Evolutionary conservation across 2,888 invertebrate genomes (phyloP), one percentile per base, ranked within the genome.

Genomic region (Tetanocera ferruginea): DNA sequence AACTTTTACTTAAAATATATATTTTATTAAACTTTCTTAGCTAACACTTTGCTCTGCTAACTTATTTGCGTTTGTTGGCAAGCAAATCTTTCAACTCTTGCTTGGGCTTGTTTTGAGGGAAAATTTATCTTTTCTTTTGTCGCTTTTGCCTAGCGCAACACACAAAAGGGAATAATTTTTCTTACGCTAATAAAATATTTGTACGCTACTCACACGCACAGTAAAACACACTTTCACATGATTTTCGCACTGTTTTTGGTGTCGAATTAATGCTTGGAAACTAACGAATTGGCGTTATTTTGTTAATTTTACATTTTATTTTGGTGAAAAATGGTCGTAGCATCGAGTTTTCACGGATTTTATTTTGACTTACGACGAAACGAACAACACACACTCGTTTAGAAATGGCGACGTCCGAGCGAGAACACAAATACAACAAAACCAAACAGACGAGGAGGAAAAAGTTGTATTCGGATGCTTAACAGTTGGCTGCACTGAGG

Each of bases 321-420:
- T 31, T 23, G 17, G 23, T 9, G 67, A n/a, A 75, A 75, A 75
- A 55, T 34, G 31, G 14, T 55, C 37, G 55, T 34, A 66, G 49
- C 25, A 51, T 62, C 62, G 60, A 76, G 69, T 76, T 76, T 76
- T 76, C 76, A 70, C 70, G 31, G 34, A 76, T 76, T 76, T 76
- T 76, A 76, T 76, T 76, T 76, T 76, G 76, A 69, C 76, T 76
- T 70, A 23, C 55, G 70, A 76, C 57, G 57, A 60, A 71, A 60
- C 75, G 75, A 75, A 75, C 52, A 52, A 75, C 75, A 75, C 75
- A 75, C 75, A 75, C 70, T 76, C 60, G 70, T 55, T 70, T 76
- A 76, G 60, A 76, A 76, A 76, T 76, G 76, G 76, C 76, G 76
- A 76, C 70, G 76, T 57, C 75, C 60, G 76, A 70, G 70, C 76